Evolutionary conservation across 2,888 invertebrate species (phyloP).

Genomic region (Rhopalosiphum nymphaeae): DNA sequence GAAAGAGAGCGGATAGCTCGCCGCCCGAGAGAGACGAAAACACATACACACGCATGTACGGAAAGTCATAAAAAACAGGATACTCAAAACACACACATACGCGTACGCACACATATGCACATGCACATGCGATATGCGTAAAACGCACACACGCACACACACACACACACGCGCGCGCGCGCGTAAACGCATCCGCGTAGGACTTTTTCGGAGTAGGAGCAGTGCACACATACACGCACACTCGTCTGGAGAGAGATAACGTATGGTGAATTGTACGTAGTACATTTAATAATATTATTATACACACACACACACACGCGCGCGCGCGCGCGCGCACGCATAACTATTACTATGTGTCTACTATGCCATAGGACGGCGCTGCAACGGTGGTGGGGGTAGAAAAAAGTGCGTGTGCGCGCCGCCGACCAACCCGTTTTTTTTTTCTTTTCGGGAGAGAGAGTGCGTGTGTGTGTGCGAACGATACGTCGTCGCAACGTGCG

Average conservation of each 20-base stretch:
- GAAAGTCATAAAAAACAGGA: constrained; percentile 60
- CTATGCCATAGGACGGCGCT: neutral
- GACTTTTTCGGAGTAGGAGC: constrained; percentile 39
- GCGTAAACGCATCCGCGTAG: neutral
- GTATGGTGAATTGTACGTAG: constrained; percentile 21
- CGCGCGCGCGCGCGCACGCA: neutral
- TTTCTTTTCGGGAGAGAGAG: constrained; percentile 29
- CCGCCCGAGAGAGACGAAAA: neutral
- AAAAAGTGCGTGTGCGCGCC: constrained; percentile 53
- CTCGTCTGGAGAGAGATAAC: constrained; percentile 25
- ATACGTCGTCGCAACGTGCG: constrained; percentile 7
- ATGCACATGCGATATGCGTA: constrained; percentile 58
- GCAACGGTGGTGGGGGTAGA: neutral
- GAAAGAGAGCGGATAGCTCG: neutral
- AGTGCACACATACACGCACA: constrained; percentile 6
- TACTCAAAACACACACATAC: constrained; percentile 20
- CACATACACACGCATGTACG: neutral
- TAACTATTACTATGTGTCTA: neutral
- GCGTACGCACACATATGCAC: constrained; percentile 17
- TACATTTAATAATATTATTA: neutral
- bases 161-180: neutral
- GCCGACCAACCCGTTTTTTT: constrained; percentile 56
- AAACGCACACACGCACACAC: constrained; percentile 25
- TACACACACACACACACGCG: neutral
- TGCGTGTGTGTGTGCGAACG: constrained; percentile 8